phyloP scores from a whole-genome alignment of 2,888 invertebrate species.

The Tetrapedia diversipes region DNA sequence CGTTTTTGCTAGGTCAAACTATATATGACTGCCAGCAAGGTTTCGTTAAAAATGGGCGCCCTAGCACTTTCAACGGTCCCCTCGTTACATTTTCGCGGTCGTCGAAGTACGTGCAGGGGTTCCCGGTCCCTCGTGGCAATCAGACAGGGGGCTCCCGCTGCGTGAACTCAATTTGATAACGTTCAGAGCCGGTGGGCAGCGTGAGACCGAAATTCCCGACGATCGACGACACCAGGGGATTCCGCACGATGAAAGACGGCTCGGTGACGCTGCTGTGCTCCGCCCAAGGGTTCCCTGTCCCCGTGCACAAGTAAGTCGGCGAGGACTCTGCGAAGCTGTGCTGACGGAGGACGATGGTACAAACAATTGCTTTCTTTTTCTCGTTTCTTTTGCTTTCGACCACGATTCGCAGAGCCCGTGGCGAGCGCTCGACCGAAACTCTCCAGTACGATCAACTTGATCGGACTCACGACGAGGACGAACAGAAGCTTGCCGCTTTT shows the following conservation, averaged over 20 bases:
- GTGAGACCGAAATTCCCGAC: slow-evolving; percentile 85
- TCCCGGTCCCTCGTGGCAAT: slow-evolving; percentile 43
- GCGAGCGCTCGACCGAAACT: slow-evolving; percentile 88
- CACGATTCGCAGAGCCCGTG: slow-evolving; percentile 85
- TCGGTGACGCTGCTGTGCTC: slow-evolving; percentile 87
- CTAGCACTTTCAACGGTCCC: too few species aligned
- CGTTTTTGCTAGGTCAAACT: too few species aligned
- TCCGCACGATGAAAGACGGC: slow-evolving; percentile 76
- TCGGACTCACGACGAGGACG: slow-evolving; percentile 84
- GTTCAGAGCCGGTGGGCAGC: slow-evolving; percentile 85
- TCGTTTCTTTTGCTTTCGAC: slow-evolving; percentile 17
- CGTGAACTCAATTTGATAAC: slow-evolving; percentile 41
- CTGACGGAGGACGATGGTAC: background rate
- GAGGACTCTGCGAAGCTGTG: slow-evolving; percentile 75
- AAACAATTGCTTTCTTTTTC: too few species aligned
- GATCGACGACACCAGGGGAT: slow-evolving; percentile 78
- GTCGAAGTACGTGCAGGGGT: slow-evolving; percentile 43
- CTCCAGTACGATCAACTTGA: slow-evolving; percentile 86
- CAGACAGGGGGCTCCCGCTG: background rate
- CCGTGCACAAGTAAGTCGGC: slow-evolving; percentile 84
- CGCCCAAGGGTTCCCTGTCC: slow-evolving; percentile 88
- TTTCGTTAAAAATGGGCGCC: background rate
- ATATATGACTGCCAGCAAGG: too few species aligned
- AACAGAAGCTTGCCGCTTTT: slow-evolving; percentile 85
- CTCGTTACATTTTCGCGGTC: background rate